Conservation (phyloP, 2,113 vertebrate genomes). For the Cygnus atratus region DNA sequence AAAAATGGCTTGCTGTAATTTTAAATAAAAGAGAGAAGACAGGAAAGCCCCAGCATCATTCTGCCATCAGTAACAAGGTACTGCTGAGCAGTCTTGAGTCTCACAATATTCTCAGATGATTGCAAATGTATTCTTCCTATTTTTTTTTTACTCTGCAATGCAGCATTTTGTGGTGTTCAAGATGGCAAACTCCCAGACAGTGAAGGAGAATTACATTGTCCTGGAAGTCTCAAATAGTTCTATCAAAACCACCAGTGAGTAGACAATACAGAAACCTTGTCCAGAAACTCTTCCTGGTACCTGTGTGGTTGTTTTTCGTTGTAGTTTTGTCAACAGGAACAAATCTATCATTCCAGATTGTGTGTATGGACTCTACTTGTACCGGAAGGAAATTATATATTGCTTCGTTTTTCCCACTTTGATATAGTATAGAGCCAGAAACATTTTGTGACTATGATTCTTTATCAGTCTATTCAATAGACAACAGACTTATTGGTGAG, state of each 20-base stretch:
- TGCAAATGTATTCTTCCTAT: not conserved
- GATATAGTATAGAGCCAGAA: conserved; percentile 79
- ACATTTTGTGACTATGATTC: conserved; percentile 75
- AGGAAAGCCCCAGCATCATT: not conserved
- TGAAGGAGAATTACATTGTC: conserved; percentile 79
- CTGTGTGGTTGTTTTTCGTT: not conserved
- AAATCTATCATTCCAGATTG: conserved; percentile 64
- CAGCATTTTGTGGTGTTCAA: conserved; percentile 73
- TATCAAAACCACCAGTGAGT: conserved; percentile 83
- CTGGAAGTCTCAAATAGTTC: conserved; percentile 54
- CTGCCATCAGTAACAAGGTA: not conserved
- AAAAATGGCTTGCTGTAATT: not conserved
- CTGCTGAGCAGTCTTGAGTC: not conserved
- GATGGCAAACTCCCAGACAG: conserved; percentile 63
- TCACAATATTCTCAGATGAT: not conserved
- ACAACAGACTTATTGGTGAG: conserved; percentile 78
- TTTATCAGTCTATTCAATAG: conserved; percentile 73
- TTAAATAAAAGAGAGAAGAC: not conserved
- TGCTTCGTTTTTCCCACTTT: conserved; percentile 78
- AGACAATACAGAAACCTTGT: not conserved
- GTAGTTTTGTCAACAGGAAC: not conserved
- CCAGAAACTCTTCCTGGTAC: not conserved
- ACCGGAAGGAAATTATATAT: conserved; percentile 65
- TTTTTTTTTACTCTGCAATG: not conserved
- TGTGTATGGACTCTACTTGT: conserved; percentile 79